Evolutionary conservation across 2,888 invertebrate species (phyloP), one percentile per base, ranked within the genome.

Genomic region (Metopia argyrocephala): DNA sequence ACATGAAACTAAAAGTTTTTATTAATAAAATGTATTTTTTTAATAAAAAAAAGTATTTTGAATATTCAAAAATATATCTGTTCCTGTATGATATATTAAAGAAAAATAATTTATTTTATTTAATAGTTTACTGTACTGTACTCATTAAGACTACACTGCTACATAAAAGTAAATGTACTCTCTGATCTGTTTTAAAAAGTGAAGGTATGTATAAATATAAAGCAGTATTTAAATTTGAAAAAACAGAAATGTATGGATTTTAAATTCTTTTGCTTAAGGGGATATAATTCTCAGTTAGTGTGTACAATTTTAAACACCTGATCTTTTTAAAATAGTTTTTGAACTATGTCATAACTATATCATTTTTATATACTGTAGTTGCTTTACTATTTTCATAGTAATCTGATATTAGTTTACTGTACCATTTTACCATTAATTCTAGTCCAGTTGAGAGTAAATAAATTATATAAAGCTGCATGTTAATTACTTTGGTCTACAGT

Each of bases 401-500:
- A 56, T 31, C 31, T n/a, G 15, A 7, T 59, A 31, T 50, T 50
- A 38, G 50, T 23, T 15, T 6, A 15, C 18, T 15, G 31, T 12
- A 38, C 38, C 38, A 38, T 38, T 38, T 15, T 12, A 5, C 25
- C 9, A 69, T 38, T 38, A 38, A 38, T 66, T 38, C 15, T 56
- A 68, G 68, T 23, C 38, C 23, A 61, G n/a, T 15, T 12, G 7
- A 23, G 31, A 46, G 62, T 48, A 48, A 64, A 46, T 69, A 69
- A 76, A 76, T 76, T 56, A 38, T 48, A 48, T 31, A 68, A 56
- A 68, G 68, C 56, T 76, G 68, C 46, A 69, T 27, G 69, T 69
- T 69, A 76, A 69, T 69, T 76, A 76, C 62, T 76, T 69, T 76
- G 28, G 76, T 76, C 76, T 69, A 76, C 76, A 25, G 76, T 76